These are phyloP conservation scores for Forpus xanthops DNA, from an alignment of 2,797 vertebrate genomes.

Conservation along the genomic window DNA sequence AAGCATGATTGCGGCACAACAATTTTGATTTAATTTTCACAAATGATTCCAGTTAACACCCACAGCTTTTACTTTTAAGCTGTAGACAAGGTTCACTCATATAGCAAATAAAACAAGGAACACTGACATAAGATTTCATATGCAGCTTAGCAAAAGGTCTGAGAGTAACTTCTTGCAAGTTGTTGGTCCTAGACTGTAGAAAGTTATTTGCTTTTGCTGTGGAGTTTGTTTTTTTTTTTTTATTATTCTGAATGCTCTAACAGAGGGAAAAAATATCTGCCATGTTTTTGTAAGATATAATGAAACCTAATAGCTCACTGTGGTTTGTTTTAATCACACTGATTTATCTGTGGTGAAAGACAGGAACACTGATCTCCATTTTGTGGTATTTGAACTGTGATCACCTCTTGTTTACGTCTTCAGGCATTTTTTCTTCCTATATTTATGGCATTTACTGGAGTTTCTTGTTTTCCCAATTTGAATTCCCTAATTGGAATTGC, in stretches of 20 bases:
- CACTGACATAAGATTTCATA: not conserved
- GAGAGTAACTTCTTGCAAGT: not conserved
- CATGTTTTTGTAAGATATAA: not conserved
- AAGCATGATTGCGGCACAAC: not conserved
- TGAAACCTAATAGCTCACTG: not conserved
- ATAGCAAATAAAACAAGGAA: not conserved
- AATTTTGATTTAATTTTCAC: slow-evolving; percentile 28
- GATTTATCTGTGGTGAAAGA: not conserved
- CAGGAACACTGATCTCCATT: not conserved
- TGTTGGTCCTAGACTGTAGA: not conserved
- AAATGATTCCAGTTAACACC: not conserved
- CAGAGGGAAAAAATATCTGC: not conserved
- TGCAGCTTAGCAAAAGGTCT: not conserved
- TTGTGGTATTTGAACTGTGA: not conserved
- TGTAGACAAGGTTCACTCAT: not conserved
- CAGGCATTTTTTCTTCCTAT: not conserved
- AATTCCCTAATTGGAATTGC: not conserved
- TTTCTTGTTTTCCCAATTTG: not conserved
- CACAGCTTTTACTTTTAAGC: not conserved
- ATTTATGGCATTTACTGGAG: not conserved
- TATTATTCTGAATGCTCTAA: not conserved
- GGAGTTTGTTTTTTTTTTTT: not conserved
- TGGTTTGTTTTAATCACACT: not conserved
- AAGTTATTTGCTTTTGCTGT: not conserved
- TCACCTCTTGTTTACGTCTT: not conserved